phyloP scores from a whole-genome alignment of 2,888 invertebrate species.

The Synergus itoensis region DNA sequence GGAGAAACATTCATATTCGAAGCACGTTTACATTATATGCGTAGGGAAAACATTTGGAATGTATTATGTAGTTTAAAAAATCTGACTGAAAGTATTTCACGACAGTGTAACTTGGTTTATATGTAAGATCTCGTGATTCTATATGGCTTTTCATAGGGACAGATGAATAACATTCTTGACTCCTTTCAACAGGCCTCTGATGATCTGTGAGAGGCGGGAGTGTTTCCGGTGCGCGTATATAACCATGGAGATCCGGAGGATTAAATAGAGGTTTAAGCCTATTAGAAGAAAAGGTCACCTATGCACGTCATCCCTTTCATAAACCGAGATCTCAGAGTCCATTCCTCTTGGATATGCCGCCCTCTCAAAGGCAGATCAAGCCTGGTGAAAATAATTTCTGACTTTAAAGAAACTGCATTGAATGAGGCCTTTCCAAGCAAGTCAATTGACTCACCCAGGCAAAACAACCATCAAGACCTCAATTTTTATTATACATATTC shows the following conservation, averaged over 20 bases:
- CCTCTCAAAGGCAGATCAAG: slow-evolving; percentile 45
- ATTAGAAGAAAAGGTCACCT: slow-evolving; percentile 42
- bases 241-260: slow-evolving; percentile 41
- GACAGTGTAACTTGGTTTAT: background rate
- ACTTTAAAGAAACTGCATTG: slow-evolving; percentile 5
- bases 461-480: too few species aligned
- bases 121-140: slow-evolving; percentile 45
- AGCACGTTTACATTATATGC: too few species aligned
- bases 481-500: too few species aligned
- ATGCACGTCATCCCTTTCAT: slow-evolving; percentile 39
- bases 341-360: background rate
- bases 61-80: background rate
- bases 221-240: slow-evolving; percentile 50
- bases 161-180: slow-evolving; percentile 56
- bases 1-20: too few species aligned
- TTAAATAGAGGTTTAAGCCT: slow-evolving; percentile 44
- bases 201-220: slow-evolving; percentile 46
- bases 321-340: slow-evolving; percentile 39
- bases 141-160: slow-evolving; percentile 50
- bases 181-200: slow-evolving; percentile 50
- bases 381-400: slow-evolving; percentile 43
- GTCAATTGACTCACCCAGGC: too few species aligned
- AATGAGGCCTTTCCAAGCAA: background rate
- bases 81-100: background rate
- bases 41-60: background rate